Evolutionary conservation across 2,888 invertebrate species (phyloP).

Genomic region (Steromphala cineraria): DNA sequence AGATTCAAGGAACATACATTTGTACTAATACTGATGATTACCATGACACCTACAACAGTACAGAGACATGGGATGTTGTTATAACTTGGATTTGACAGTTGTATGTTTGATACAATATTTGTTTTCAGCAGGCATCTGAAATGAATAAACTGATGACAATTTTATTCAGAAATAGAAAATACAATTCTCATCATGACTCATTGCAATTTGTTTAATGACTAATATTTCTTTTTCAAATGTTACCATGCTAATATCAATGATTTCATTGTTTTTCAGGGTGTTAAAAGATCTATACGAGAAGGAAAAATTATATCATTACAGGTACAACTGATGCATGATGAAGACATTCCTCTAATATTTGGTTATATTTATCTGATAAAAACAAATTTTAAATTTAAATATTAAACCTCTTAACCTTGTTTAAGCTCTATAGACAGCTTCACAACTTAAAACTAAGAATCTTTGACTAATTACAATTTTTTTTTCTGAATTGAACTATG

Average conservation of each 20-base stretch:
- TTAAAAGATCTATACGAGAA: slow-evolving; percentile 36
- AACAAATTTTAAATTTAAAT: neutral
- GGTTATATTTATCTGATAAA: neutral
- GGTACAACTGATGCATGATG: slow-evolving; percentile 22
- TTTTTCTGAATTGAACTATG: neutral
- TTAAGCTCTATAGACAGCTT: no score
- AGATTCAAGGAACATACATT: no score
- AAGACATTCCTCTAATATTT: neutral
- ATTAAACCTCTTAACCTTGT: no score
- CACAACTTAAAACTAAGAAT: no score
- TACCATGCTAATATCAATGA: neutral
- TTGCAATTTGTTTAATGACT: neutral
- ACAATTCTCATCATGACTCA: neutral
- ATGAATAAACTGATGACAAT: no score
- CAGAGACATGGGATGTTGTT: no score
- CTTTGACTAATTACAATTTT: no score
- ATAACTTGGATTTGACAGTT: no score
- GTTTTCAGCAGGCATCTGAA: no score
- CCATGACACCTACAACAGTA: no score
- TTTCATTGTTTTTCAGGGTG: slow-evolving; percentile 31
- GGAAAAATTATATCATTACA: slow-evolving; percentile 33
- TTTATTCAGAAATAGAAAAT: neutral
- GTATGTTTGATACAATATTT: no score
- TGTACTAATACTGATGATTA: no score
- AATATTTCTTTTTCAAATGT: neutral